Evolutionary conservation across 1,140 invertebrate genomes (phyloP), one percentile per base, ranked within the genome.

Genomic region (Ips typographus): DNA sequence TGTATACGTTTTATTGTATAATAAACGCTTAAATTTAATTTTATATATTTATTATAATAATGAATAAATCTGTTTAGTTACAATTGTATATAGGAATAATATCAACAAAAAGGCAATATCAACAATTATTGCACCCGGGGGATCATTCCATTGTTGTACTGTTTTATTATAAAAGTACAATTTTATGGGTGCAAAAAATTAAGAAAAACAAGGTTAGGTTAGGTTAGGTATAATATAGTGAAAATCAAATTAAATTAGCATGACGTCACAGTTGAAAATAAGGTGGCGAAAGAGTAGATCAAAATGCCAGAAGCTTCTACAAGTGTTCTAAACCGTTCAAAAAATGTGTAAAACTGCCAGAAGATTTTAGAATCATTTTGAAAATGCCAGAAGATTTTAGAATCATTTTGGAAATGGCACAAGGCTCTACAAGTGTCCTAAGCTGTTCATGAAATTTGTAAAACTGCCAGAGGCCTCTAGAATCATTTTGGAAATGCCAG

Each of bases 61-160:
- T 22, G 22, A 49, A 49, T 8, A 2, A 49, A 49, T 49, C 53
- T 37, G n/a, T 56, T 36, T 22, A 22, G 22, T 22, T 22, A 56
- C 53, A 36, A 56, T 36, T 7, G n/a, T n/a, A 36, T 36, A 37
- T 56, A 56, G 53, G 37, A 36, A 56, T 62, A 62, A 62, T 62
- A 62, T 62, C 60, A 62, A 62, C 60, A 49, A 62, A 22, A 22
- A 22, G 40, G 43, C 36, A 62, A 62, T 62, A 62, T 62, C 60
- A 62, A 47, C 60, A 62, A 39, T 3, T 62, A 62, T 62, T 62
- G 60, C 60, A 62, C 60, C 44, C 7, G 44, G 44, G 44, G 6
- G 22, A 49, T 49, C 22, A 3, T 22, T 49, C 22, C 22, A 49
- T 8, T 22, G 44, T 49, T 49, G 44, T 49, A 49, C 44, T 49